These are phyloP conservation scores for Pristionchus maxplancki DNA, from an alignment of 2,888 invertebrate genomes.

Conservation along the genomic window DNA sequence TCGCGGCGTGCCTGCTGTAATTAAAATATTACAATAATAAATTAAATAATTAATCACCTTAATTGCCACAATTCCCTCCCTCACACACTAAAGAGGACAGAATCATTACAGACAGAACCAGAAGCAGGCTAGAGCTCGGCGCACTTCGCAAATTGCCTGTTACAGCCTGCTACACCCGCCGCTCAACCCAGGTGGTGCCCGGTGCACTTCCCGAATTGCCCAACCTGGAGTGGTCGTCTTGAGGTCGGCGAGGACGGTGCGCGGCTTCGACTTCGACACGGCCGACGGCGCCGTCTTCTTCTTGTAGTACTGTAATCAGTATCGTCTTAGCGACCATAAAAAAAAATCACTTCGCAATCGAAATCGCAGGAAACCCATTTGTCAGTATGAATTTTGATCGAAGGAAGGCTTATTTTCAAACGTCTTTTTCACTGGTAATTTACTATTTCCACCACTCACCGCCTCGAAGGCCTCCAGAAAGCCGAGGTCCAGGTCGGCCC, in stretches of 20 bases:
- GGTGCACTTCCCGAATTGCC: no score
- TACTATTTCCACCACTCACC: not conserved
- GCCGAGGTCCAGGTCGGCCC: slow-evolving; percentile 19
- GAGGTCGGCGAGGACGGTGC: slow-evolving; percentile 37
- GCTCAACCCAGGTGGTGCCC: no score
- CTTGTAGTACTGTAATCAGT: slow-evolving; percentile 4
- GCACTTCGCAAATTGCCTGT: no score
- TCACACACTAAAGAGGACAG: no score
- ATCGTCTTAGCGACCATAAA: no score
- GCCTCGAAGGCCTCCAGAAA: slow-evolving; percentile 27
- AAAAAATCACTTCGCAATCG: no score
- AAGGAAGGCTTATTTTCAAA: not conserved
- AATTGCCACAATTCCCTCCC: no score
- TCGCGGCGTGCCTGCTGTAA: not conserved
- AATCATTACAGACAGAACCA: no score
- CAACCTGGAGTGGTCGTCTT: slow-evolving; percentile 35
- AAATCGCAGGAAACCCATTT: no score
- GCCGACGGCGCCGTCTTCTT: slow-evolving; percentile 25
- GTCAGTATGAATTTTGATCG: not conserved
- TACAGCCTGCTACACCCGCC: no score
- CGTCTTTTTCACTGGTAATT: not conserved
- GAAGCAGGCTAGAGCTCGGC: no score
- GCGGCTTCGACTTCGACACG: slow-evolving; percentile 13
- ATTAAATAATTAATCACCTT: no score
- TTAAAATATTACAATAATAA: not conserved